Evolutionary conservation across 92 coral and sea anemone species (phyloP).

Genomic region (Zoanthus solanderi): DNA sequence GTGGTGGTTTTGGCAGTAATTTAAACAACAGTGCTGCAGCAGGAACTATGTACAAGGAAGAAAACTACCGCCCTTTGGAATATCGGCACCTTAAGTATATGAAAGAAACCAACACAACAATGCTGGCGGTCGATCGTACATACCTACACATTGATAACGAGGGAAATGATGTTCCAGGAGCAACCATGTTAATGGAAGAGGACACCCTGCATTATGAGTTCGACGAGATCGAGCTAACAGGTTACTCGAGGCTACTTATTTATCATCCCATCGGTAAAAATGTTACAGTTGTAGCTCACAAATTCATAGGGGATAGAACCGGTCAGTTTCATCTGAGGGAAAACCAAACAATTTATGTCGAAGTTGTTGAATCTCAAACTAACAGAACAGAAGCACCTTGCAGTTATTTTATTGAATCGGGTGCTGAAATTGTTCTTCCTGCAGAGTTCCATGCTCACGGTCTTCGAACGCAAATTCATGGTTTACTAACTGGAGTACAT

Average conservation of each 20-base stretch:
- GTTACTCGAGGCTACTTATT: conserved; percentile 67
- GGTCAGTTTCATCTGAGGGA: conserved; percentile 72
- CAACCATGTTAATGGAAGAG: conserved; percentile 72
- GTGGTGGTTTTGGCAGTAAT: conserved; percentile 60
- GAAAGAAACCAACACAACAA: conserved; percentile 57
- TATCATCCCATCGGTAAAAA: conserved; percentile 67
- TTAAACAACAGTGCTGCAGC: conserved; percentile 63
- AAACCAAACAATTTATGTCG: conserved; percentile 66
- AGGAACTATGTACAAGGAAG: conserved; percentile 73
- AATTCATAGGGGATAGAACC: conserved; percentile 72
- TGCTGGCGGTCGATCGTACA: conserved; percentile 66
- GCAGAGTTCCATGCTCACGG: conserved; percentile 78
- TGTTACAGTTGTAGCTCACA: conserved; percentile 66
- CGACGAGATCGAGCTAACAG: conserved; percentile 74
- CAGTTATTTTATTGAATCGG: conserved; percentile 68
- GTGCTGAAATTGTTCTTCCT: conserved; percentile 71
- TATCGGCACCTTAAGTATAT: conserved; percentile 74
- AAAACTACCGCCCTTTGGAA: conserved; percentile 67
- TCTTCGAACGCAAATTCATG: conserved; percentile 65
- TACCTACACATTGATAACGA: conserved; percentile 70
- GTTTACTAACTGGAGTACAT: conserved; percentile 72
- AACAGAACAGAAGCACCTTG: conserved; percentile 79
- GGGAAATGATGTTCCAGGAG: conserved; percentile 65
- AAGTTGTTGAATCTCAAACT: conserved; percentile 69
- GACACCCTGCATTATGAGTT: conserved; percentile 63